phyloP scores from a whole-genome alignment of 2,797 vertebrate species.

The Pristis pectinata region DNA sequence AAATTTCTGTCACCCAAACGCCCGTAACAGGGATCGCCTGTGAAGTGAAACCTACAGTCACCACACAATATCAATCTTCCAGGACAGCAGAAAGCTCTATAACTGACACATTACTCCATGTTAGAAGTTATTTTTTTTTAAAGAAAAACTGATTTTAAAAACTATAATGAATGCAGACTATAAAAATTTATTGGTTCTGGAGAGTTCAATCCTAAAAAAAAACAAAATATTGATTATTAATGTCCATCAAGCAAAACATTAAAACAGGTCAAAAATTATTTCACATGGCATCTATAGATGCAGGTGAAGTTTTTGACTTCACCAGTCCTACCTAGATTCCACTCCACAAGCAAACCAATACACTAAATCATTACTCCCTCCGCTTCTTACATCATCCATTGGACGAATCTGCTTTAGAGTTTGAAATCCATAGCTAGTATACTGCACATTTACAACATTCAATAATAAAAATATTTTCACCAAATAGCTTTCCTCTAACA shows the following conservation, averaged over 20 bases:
- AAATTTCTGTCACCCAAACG: no score
- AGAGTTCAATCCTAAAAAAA: background rate
- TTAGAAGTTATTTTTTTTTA: background rate
- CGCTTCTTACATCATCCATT: background rate
- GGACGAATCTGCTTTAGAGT: background rate
- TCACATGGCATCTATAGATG: background rate
- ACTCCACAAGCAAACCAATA: background rate
- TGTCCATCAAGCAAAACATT: background rate
- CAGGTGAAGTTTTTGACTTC: background rate
- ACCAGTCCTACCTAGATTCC: background rate
- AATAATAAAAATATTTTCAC: background rate
- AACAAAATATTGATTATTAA: background rate
- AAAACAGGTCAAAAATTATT: background rate
- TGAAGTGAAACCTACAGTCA: background rate
- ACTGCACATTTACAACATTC: background rate
- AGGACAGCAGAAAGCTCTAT: background rate
- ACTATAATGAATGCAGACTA: background rate
- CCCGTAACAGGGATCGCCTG: no score
- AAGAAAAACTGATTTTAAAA: background rate
- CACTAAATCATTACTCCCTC: background rate
- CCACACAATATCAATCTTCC: background rate
- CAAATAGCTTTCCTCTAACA: background rate
- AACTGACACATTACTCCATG: background rate
- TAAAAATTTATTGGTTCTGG: background rate
- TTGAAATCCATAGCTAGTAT: background rate